These are phyloP conservation scores for Poicephalus meyeri DNA, from an alignment of 2,113 vertebrate genomes.

Conservation along the genomic window DNA sequence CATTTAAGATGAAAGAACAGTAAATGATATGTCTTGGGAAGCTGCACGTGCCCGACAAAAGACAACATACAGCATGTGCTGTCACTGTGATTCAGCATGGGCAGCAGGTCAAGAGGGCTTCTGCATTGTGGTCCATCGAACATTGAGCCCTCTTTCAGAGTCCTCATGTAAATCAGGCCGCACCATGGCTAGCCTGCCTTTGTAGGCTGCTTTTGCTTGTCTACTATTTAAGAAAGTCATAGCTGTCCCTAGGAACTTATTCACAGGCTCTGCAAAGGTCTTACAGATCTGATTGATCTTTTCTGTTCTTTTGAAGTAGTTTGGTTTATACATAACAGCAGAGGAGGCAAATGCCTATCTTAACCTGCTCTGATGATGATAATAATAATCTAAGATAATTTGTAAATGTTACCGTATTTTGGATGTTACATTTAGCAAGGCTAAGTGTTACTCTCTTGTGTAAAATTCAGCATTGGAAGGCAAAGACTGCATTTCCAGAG, in stretches of 20 bases:
- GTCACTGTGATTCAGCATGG: not conserved
- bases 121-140: not conserved
- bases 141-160: not conserved
- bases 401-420: not conserved
- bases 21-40: not conserved
- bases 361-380: not conserved
- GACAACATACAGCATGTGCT: not conserved
- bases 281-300: not conserved
- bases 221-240: not conserved
- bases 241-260: not conserved
- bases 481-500: not conserved
- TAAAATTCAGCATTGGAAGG: not conserved
- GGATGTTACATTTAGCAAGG: not conserved
- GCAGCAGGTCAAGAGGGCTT: not conserved
- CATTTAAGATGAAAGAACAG: slow-evolving; percentile 36
- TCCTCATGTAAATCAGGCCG: not conserved
- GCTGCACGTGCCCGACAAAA: not conserved
- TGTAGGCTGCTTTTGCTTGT: not conserved
- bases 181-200: not conserved
- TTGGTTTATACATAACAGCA: not conserved
- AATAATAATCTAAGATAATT: not conserved
- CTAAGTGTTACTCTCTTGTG: not conserved
- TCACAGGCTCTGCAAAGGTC: not conserved
- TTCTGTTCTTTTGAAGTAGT: not conserved
- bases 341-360: not conserved